These are phyloP conservation scores for Clistopyga incitator DNA, from an alignment of 2,888 invertebrate species.

Conservation along the genomic window DNA sequence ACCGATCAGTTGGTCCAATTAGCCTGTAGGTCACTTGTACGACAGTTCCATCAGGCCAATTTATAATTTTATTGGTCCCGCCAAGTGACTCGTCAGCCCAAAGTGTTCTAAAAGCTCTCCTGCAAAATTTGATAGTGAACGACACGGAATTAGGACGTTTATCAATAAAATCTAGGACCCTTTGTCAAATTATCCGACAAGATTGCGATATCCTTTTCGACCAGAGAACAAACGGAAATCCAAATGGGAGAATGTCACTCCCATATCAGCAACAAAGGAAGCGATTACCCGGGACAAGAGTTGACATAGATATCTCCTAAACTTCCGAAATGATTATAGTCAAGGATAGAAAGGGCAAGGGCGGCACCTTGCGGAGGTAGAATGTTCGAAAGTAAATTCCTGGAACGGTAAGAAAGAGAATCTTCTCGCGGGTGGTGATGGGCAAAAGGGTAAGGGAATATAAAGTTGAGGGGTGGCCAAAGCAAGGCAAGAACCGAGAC, in stretches of 20 bases:
- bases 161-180: no score
- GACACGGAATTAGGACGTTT: no score
- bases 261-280: neutral
- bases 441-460: slow-evolving; percentile 45
- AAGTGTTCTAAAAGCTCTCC: no score
- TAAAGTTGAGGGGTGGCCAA: slow-evolving; percentile 32
- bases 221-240: neutral
- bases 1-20: no score
- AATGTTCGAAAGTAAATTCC: slow-evolving; percentile 46
- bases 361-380: neutral
- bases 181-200: no score
- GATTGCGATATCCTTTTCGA: no score
- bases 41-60: no score
- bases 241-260: neutral
- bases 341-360: neutral
- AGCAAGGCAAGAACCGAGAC: slow-evolving; percentile 17
- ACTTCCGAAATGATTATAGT: neutral
- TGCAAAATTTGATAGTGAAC: no score
- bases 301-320: neutral
- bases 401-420: slow-evolving; percentile 12
- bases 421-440: slow-evolving; percentile 38
- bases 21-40: no score
- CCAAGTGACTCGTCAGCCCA: no score
- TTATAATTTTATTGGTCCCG: no score
- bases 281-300: no score